Conservation (phyloP, 2,888 invertebrate genomes). For the Cerceris ruficornis region DNA sequence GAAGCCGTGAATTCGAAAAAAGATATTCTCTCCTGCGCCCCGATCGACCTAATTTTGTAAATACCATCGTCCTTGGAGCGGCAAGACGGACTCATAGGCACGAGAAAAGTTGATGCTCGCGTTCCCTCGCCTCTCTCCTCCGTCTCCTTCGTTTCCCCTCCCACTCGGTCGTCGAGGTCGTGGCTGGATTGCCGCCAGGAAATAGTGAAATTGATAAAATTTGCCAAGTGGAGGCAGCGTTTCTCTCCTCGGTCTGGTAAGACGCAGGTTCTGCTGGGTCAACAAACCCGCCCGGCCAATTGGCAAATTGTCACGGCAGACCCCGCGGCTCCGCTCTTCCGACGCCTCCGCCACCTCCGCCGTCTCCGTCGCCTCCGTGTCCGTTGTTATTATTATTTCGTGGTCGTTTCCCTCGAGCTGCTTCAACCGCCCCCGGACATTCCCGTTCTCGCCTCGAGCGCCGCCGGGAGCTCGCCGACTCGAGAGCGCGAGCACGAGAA, state of each 20-base stretch:
- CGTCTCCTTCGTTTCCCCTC: not conserved
- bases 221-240: conserved; percentile 64
- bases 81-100: not conserved
- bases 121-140: not conserved
- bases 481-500: conserved; percentile 6
- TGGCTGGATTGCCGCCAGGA: conserved; percentile 69
- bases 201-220: conserved; percentile 75
- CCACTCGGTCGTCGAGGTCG: conserved; percentile 31
- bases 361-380: too few species aligned
- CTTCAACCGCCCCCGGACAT: not conserved
- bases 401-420: not conserved
- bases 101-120: conserved; percentile 40
- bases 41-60: not conserved
- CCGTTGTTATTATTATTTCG: conserved; percentile 34
- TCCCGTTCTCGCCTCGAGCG: not conserved
- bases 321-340: not conserved
- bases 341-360: conserved; percentile 12
- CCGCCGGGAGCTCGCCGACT: not conserved
- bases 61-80: not conserved
- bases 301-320: conserved; percentile 68
- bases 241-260: conserved; percentile 49
- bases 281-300: conserved; percentile 68
- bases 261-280: conserved; percentile 67
- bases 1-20: too few species aligned
- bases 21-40: not conserved